phyloP scores from a whole-genome alignment of 1,140 invertebrate species.

The Drosophila erecta region DNA sequence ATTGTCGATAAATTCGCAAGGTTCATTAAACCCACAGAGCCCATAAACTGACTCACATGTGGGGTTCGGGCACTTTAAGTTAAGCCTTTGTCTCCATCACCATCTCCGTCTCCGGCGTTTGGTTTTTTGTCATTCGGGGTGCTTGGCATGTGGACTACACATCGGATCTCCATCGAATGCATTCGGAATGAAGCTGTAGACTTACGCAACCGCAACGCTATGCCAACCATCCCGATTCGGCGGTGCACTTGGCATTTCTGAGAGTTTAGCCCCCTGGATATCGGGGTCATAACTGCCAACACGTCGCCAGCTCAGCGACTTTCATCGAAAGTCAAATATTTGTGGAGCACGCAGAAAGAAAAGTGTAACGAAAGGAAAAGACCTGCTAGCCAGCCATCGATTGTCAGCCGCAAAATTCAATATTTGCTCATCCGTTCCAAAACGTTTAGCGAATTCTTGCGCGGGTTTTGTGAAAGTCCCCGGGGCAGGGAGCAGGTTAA shows the following conservation, averaged over 20 bases:
- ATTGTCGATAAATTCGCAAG: conserved; percentile 77
- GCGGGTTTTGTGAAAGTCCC: conserved; percentile 69
- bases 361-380: conserved; percentile 77
- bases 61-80: conserved; percentile 22
- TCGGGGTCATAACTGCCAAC: conserved; percentile 65
- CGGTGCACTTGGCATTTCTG: conserved; percentile 55
- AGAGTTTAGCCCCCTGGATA: conserved; percentile 41
- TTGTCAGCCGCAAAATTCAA: conserved; percentile 57
- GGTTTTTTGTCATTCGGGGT: conserved; percentile 40
- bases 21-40: conserved; percentile 67
- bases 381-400: conserved; percentile 17
- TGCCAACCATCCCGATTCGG: conserved; percentile 58
- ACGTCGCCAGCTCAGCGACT: conserved; percentile 51
- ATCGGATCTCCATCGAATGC: conserved; percentile 38
- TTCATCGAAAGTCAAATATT: conserved; percentile 82
- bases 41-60: conserved; percentile 44
- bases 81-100: conserved; percentile 17
- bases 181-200: conserved; percentile 57
- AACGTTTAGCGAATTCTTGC: conserved; percentile 43
- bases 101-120: background rate
- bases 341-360: conserved; percentile 71
- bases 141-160: conserved; percentile 49
- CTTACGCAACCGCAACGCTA: conserved; percentile 55
- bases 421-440: conserved; percentile 68
- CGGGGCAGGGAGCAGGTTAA: conserved; percentile 63